Evolutionary conservation across 2,888 invertebrate genomes (phyloP), one percentile per base, ranked within the genome.

Genomic region (Agriopis aurantiaria): DNA sequence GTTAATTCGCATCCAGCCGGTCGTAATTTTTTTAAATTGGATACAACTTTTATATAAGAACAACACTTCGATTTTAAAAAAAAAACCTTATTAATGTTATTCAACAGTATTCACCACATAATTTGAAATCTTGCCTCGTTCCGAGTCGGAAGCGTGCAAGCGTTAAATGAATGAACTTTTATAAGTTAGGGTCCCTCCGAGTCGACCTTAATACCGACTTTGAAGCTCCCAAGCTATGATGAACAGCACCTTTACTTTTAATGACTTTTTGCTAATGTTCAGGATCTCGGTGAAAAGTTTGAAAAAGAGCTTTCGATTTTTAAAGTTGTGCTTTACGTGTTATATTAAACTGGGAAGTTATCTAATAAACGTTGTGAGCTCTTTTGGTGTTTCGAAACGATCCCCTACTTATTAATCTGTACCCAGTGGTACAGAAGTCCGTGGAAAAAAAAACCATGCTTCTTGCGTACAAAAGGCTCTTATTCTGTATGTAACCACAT

Each of bases 141-240:
- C 81, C 82, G 67, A 71, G 76, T 71, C 83, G 85, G 79, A 88
- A 84, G 88, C 93, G 91, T 82, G 89, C 87, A 86, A 91, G 84
- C 93, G 93, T 93, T 92, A 93, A 94, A 94, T 94, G 93, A 93
- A 93, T 92, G 90, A 93, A 94, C 92, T 94, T 93, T 94, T 92
- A 88, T 91, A 92, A 93, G 84, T 92, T 90, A 90, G 85, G 92
- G 88, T 83, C 86, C 80, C 78, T 74, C 82, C 84, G 85, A 90
- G 85, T 90, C 87, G 83, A 83, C 81, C 82, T 89, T 92, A 91
- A 91, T 91, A 88, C 91, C 87, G 89, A 89, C 91, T 92, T 92
- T 91, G 91, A 91, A 87, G 87, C 84, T 82, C 53, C 43, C 65
- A 41, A 17, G 70, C 55, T 83, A 87, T 93, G 93, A 93, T 93